A percentile compares a stretch with the other conserved stretches of the same genome.
phyloP scores from a whole-genome alignment of 2,113 vertebrate species.

The Oryzias melastigma region DNA sequence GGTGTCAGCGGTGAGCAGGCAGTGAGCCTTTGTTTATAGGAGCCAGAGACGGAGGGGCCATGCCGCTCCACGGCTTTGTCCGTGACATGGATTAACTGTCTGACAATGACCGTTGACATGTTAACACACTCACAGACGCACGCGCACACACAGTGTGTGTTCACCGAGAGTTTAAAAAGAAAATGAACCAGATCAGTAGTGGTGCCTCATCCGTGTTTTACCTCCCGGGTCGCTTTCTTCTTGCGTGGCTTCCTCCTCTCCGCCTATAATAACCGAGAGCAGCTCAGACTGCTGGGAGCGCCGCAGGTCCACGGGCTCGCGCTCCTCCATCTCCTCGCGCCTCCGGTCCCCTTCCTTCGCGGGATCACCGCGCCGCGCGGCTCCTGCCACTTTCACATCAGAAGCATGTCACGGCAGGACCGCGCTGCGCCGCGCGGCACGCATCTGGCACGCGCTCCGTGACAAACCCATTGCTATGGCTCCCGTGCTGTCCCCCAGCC shows the following conservation, averaged over 20 bases:
- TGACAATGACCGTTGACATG: constrained; percentile 63
- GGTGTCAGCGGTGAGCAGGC: constrained; percentile 63
- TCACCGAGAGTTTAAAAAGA: constrained; percentile 12
- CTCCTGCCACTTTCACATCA: constrained; percentile 57
- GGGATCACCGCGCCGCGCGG: constrained; percentile 42
- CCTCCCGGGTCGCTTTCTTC: constrained; percentile 68
- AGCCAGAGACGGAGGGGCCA: constrained; percentile 79
- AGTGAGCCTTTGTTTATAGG: constrained; percentile 83
- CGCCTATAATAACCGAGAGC: constrained; percentile 80
- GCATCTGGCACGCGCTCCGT: constrained; percentile 63
- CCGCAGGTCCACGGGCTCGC: constrained; percentile 69
- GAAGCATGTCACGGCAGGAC: constrained; percentile 33
- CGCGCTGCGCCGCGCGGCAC: constrained; percentile 45
- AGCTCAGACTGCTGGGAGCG: constrained; percentile 72
- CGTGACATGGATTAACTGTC: constrained; percentile 69
- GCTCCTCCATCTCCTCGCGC: constrained; percentile 40
- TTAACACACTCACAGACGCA: constrained; percentile 21
- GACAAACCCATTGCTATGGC: constrained; percentile 69
- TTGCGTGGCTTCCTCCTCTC: constrained; percentile 74
- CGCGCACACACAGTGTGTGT: background rate
- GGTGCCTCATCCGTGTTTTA: constrained; percentile 54
- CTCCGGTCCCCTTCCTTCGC: constrained; percentile 36
- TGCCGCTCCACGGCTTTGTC: constrained; percentile 76
- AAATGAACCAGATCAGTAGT: constrained; percentile 10
- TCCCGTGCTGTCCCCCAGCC: constrained; percentile 60